Base-by-base conservation (phyloP, 1,140 invertebrate species). In the Drosophila albomicans region DNA sequence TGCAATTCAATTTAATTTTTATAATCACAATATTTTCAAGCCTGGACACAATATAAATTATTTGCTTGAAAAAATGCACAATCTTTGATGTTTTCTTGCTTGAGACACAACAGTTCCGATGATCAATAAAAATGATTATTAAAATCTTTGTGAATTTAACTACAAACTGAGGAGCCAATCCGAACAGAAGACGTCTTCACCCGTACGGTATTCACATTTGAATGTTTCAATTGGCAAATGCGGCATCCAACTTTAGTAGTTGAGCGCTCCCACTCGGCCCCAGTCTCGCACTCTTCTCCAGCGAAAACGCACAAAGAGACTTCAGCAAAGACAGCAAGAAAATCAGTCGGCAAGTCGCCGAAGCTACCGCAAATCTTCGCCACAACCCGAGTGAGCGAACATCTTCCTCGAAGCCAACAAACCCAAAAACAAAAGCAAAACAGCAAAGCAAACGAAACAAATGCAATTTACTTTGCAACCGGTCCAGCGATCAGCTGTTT, bases 121-220 rank as follows among this genome's bases (percentile, higher is more conserved):
- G 63, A 46, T 20, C 25, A 56, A 62, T 62, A 43, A 61, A 16
- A 66, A 52, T 52, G 35, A 45, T 65, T 51, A 6, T 51, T 35
- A 38, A 69, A 35, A 57, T 45, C 11, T 73, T 25, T 68, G 13
- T 15, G 28, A 62, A 57, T 64, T 43, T 28, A 51, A 84, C 49
- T 85, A 85, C 79, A 82, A 69, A 78, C 51, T 76, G 68, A 56
- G 72, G 65, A 79, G 64, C 61, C 64, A 79, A 71, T 62, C 81
- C 84, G 85, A 84, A 78, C 80, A 87, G 82, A 91, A 91, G 82
- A 91, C 90, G 90, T 91, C 90, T 91, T 91, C 80, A 91, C 90
- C 78, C 91, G 90, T 88, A 86, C 90, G 90, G 82, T 91, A 91
- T 87, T 92, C 91, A 92, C 87, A 92, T 91, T 91, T 92, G 90